Base-by-base conservation (phyloP, 1,140 invertebrate species). In the Uloborus diversus region DNA sequence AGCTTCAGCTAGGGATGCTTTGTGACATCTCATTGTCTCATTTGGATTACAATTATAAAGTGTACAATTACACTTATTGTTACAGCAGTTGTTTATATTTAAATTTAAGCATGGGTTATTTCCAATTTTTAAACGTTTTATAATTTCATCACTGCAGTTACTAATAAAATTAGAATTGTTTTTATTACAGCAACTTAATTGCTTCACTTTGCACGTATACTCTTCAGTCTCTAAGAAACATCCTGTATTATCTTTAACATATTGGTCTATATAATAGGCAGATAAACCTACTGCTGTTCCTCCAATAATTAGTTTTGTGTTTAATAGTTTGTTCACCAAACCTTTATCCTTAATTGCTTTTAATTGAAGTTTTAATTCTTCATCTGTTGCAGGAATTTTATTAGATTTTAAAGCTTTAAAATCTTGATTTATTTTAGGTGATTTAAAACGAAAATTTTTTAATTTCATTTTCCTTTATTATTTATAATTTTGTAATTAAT, bases 141-240 rank as follows among this genome's bases (percentile, higher is more conserved):
- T n/a, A n/a, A n/a, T n/a, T n/a, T n/a, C n/a, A n/a, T 62, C 20
- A n/a, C 2, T 62, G 11, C 59, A 62, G 20, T n/a, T 33, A 14
- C 30, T 14, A 33, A 62, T 62, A n/a, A 33, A 28, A 4, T 2
- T 20, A 23, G 28, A 17, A 5, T n/a, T 2, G 3, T 35, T 20
- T 62, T 62, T 5, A 35, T 62, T 62, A n/a, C 59, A 62, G 35
- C 59, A 62, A 20, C 59, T 62, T 9, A 62, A 62, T 62, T 62
- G 28, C 35, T 32, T 14, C 23, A 62, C 30, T 62, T 62, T 62
- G 35, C 59, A 62, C n/a, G 35, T 20, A 33, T 35, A 33, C 20
- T 62, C 35, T 4, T 20, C 28, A 13, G 59, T 62, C n/a, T n/a
- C n/a, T 35, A 62, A 62, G 23, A 62, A 62, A 62, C 59, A 62